Percentiles rank a stretch among this genome's conserved stretches.
Evolutionary conservation across 2,888 invertebrate species (phyloP).

Genomic region (Hydriomena furcata): DNA sequence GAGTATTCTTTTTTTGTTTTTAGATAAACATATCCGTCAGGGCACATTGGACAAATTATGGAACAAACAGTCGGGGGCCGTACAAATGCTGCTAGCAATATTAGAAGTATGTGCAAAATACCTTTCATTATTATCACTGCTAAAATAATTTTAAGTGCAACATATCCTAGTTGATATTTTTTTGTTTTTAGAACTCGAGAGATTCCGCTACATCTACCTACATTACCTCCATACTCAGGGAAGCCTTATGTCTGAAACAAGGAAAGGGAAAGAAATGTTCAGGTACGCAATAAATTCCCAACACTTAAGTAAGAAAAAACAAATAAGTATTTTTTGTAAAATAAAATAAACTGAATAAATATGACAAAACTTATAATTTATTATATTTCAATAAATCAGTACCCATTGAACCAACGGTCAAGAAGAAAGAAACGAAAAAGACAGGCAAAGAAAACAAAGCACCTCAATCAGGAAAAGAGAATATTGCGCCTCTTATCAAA

Average conservation of each 20-base stretch:
- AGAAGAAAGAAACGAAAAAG: conserved; percentile 74
- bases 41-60: conserved; percentile 83
- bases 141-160: no score
- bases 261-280: conserved; percentile 78
- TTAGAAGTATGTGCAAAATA: conserved; percentile 76
- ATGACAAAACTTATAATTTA: background rate
- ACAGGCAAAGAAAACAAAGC: conserved; percentile 71
- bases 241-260: conserved; percentile 83
- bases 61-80: conserved; percentile 81
- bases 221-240: conserved; percentile 83
- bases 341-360: background rate
- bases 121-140: no score
- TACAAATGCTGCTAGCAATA: conserved; percentile 80
- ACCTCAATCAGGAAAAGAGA: conserved; percentile 66
- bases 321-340: no score
- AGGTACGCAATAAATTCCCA: conserved; percentile 53
- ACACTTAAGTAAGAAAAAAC: no score
- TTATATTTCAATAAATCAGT: conserved; percentile 50
- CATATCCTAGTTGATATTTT: background rate
- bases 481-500: conserved; percentile 61
- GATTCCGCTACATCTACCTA: conserved; percentile 81
- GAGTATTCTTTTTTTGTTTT: conserved; percentile 41
- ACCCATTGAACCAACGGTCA: conserved; percentile 57
- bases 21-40: conserved; percentile 83
- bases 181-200: conserved; percentile 69